Evolutionary conservation across 2,888 invertebrate species (phyloP), one percentile per base, ranked within the genome.

Genomic region (Pterostichus niger): DNA sequence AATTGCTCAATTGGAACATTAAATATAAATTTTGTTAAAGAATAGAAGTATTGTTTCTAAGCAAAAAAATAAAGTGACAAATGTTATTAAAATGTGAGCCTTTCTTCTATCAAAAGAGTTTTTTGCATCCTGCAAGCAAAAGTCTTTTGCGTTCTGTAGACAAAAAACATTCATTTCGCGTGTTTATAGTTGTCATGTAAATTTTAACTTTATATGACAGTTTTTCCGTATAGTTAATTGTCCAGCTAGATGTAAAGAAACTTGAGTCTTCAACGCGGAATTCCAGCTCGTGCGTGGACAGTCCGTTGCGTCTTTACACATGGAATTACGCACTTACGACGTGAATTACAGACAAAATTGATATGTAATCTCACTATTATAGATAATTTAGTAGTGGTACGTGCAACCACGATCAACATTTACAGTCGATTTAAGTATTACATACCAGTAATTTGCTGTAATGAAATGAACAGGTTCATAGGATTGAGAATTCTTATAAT

Each of bases 311-410:
- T 17, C 46, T 64, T 59, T 59, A 31, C 59, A 35, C 7, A 64
- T n/a, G 5, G 64, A 6, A 56, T 71, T 71, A 44, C 44, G 46
- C 68, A 44, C 68, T 71, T 71, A 71, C 2, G 40, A 24, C 10
- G 68, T 15, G 44, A 40, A 71, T 71, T 71, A 71, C 68, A 10
- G 6, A 71, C 44, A 44, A 71, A 71, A 71, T 71, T 71, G 68
- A 71, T 71, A 71, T 71, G 68, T 71, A 71, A 71, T 71, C 40
- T 44, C 40, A 71, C 40, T 71, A 71, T 44, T 71, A 71, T 40
- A 71, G 68, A 71, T 71, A 71, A 71, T 71, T 71, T 71, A 71
- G 68, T 44, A 44, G 68, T 71, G 68, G 61, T 44, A 40, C 68
- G 44, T 71, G 68, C 68, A 71, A 44, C 68, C 44, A 71, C 68